Base-by-base conservation (phyloP, 2,888 invertebrate species). In the Napeogenes inachia region DNA sequence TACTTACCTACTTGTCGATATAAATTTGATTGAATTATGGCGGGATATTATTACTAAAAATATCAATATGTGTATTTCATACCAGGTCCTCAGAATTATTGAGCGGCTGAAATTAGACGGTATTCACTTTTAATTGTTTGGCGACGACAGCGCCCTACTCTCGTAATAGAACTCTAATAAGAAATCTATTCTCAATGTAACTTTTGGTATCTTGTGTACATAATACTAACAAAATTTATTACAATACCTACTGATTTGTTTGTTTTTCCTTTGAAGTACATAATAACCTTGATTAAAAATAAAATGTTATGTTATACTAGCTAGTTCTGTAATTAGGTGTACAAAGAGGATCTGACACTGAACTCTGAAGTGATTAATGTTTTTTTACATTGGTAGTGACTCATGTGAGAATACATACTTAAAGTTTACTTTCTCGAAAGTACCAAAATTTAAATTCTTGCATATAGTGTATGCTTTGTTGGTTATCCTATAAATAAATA, bases 121-220 rank as follows among this genome's bases (percentile, higher is more conserved):
- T 59, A 61, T 58, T 62, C 54, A 61, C 58, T 21, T 58, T 63
- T 67, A 62, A 61, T 66, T 67, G 65, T 63, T 63, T 57, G 53
- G 45, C 58, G 54, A 54, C 60, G 54, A 55, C 58, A 38, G 58
- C 64, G 66, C 58, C 62, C 68, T 71, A 69, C 65, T 69, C 69
- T 65, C 56, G 54, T 65, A 61, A 61, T 59, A 65, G 64, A 65
- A 64, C 65, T 59, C 57, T 63, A 65, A 45, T 61, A 53, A 57
- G 54, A 30, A 57, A 59, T 68, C 66, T 69, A 64, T 59, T 65
- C 61, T 67, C 35, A 65, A 61, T 63, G 55, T 54, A 21, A 3
- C 13, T 45, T n/a, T 33, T 13, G 13, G 30, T 56, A 42, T 32
- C n/a, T 53, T 38, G 42, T 54, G 42, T 30, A 54, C 12, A n/a